Evolutionary conservation across 2,888 invertebrate genomes (phyloP).

Genomic region (Oligia latruncula): DNA sequence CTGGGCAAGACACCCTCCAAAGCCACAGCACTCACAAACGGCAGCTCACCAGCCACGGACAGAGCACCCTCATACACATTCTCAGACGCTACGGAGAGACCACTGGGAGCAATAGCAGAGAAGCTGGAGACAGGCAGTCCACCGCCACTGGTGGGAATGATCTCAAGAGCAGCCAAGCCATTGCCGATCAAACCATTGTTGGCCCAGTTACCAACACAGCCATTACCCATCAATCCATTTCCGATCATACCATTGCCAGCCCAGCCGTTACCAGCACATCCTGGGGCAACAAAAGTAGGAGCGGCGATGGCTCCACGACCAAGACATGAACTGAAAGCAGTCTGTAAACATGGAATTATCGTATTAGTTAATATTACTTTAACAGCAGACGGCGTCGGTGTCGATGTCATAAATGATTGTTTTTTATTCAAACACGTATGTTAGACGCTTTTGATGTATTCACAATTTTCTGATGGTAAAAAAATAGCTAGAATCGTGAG

Average conservation of each 20-base stretch:
- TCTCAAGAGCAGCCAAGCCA: conserved; percentile 55
- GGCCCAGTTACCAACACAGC: background rate
- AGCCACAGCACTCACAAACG: conserved; percentile 23
- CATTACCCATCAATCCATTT: background rate
- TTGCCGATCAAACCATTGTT: conserved; percentile 8
- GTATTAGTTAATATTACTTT: background rate
- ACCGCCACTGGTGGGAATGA: conserved; percentile 57
- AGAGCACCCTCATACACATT: conserved; percentile 57
- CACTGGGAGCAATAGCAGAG: conserved; percentile 47
- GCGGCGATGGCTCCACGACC: background rate
- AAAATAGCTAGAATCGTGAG: too few species aligned
- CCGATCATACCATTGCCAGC: conserved; percentile 20
- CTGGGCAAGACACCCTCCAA: conserved; percentile 47
- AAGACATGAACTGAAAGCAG: conserved; percentile 3
- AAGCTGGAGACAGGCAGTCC: conserved; percentile 49
- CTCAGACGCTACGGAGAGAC: conserved; percentile 57
- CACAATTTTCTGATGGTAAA: too few species aligned
- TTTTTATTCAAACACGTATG: too few species aligned
- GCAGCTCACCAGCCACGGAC: conserved; percentile 49
- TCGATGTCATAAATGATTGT: background rate
- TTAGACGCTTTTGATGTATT: too few species aligned
- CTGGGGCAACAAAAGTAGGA: too few species aligned
- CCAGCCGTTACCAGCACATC: background rate
- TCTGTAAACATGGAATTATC: background rate
- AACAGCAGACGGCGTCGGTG: background rate